Conservation (phyloP, 2,888 invertebrate genomes). For the Ganaspis brasiliensis region DNA sequence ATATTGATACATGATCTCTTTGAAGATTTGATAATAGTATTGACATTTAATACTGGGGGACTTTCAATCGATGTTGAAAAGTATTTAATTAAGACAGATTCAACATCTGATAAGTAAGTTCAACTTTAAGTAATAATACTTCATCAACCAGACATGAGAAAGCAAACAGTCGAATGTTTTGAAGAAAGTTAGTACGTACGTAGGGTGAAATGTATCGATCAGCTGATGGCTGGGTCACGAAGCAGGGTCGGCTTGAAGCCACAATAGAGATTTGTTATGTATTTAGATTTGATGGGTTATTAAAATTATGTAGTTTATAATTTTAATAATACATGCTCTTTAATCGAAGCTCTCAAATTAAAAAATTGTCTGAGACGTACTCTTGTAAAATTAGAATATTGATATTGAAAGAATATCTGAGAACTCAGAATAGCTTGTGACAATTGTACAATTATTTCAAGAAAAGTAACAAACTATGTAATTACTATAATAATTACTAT, state of each 20-base stretch:
- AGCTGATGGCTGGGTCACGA: conserved; percentile 74
- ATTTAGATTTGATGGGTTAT: conserved; percentile 55
- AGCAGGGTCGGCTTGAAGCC: conserved; percentile 57
- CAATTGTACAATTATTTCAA: no score
- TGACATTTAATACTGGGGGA: no score
- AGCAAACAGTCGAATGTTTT: conserved; percentile 65
- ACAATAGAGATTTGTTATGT: conserved; percentile 52
- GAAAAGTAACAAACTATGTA: not conserved
- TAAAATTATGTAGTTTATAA: no score
- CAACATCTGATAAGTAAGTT: not conserved
- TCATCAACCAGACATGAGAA: conserved; percentile 25
- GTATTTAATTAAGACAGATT: not conserved
- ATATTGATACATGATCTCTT: no score
- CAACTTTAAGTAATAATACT: conserved; percentile 45
- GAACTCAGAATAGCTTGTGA: no score
- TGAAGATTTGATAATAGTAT: no score
- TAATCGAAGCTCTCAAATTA: no score
- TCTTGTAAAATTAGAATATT: no score
- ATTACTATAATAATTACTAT: no score
- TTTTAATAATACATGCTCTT: no score
- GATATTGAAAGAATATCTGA: no score
- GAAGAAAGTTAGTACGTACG: conserved; percentile 62
- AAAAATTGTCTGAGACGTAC: no score
- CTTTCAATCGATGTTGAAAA: not conserved
- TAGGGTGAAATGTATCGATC: conserved; percentile 74